Evolutionary conservation across 2,797 vertebrate species (phyloP).

Genomic region (Rhinichthys osculus): DNA sequence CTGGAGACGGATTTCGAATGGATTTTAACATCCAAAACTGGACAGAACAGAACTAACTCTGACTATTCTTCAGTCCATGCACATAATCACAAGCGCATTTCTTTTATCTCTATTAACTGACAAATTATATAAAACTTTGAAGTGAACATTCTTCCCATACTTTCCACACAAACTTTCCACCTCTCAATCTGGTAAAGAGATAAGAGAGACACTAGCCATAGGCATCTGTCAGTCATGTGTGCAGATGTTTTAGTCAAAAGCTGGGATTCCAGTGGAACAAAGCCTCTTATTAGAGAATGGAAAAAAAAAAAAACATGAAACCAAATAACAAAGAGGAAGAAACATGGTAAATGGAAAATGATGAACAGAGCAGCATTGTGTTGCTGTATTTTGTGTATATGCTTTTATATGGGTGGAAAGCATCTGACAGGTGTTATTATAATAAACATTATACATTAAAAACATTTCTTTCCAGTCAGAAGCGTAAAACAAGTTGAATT

Average conservation of each 20-base stretch:
- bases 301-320: constrained; percentile 55
- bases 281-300: constrained; percentile 50
- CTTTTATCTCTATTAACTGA: background rate
- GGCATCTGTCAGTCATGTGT: constrained; percentile 33
- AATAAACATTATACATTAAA: background rate
- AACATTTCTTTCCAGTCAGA: background rate
- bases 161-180: constrained; percentile 2
- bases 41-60: background rate
- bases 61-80: background rate
- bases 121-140: background rate
- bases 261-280: constrained; percentile 34
- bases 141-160: constrained; percentile 24
- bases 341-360: constrained; percentile 51
- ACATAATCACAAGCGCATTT: background rate
- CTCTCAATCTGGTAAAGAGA: constrained; percentile 31
- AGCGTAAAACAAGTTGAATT: background rate
- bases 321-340: constrained; percentile 52
- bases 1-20: background rate
- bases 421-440: constrained; percentile 23
- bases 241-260: constrained; percentile 26
- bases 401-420: background rate
- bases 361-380: constrained; percentile 18
- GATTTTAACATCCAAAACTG: background rate
- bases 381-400: background rate
- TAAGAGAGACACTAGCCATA: constrained; percentile 29